Evolutionary conservation across 2,888 invertebrate genomes (phyloP).

Genomic region (Lissocephala sabroskyi): DNA sequence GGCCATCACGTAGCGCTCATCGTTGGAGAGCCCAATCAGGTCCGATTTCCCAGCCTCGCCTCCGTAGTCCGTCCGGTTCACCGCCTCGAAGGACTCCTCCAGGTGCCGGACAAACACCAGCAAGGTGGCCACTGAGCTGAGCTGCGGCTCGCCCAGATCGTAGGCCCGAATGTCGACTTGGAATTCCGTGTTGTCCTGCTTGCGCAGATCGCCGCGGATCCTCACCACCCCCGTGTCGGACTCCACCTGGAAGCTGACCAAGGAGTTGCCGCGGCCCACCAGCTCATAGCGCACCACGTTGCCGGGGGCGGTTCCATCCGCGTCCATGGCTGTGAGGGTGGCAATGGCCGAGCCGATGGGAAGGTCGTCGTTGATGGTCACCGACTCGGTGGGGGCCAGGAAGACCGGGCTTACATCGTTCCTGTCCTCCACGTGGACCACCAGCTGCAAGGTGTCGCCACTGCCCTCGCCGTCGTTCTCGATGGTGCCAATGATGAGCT

Average conservation of each 20-base stretch:
- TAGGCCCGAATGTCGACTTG: slow-evolving; percentile 90
- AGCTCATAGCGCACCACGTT: slow-evolving; percentile 87
- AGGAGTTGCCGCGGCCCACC: slow-evolving; percentile 85
- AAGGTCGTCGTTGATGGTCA: slow-evolving; percentile 87
- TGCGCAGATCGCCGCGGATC: slow-evolving; percentile 87
- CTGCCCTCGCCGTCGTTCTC: slow-evolving; percentile 82
- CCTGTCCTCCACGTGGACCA: slow-evolving; percentile 79
- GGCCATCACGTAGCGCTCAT: slow-evolving; percentile 87
- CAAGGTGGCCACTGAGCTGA: slow-evolving; percentile 86
- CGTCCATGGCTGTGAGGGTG: slow-evolving; percentile 85
- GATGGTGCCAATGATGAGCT: slow-evolving; percentile 85
- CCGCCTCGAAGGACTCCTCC: slow-evolving; percentile 79
- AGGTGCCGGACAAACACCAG: slow-evolving; percentile 88
- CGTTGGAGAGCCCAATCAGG: slow-evolving; percentile 83
- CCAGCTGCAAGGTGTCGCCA: slow-evolving; percentile 80
- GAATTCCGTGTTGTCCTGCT: slow-evolving; percentile 90
- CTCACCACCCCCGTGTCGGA: slow-evolving; percentile 86
- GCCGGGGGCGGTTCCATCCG: slow-evolving; percentile 88
- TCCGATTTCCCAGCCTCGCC: slow-evolving; percentile 61
- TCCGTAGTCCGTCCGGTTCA: slow-evolving; percentile 39
- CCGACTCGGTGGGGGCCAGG: slow-evolving; percentile 85
- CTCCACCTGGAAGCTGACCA: slow-evolving; percentile 90
- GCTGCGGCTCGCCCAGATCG: slow-evolving; percentile 88
- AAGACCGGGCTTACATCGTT: slow-evolving; percentile 93
- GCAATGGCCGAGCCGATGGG: slow-evolving; percentile 86